Percentiles rank a stretch among this genome's conserved stretches.
These are phyloP conservation scores for Pachypeltis micranthus DNA, from an alignment of 1,140 invertebrate species.

Conservation along the genomic window DNA sequence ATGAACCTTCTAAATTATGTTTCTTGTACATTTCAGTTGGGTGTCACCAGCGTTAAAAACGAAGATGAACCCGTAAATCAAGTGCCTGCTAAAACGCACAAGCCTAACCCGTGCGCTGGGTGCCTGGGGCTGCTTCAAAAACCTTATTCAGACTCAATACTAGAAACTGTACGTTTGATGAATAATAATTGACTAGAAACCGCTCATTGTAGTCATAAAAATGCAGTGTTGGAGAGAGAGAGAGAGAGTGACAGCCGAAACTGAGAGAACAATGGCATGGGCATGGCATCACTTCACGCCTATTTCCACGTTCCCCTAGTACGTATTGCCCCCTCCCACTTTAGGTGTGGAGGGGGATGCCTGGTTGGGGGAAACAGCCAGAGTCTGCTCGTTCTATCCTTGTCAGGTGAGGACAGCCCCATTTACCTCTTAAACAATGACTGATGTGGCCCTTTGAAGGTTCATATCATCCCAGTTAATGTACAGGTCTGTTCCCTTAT, in stretches of 20 bases:
- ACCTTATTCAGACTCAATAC: constrained; percentile 34
- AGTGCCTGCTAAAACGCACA: constrained; percentile 20
- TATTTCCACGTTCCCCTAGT: background rate
- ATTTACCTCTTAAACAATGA: too few relatives aligned
- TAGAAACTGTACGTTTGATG: constrained; percentile 34
- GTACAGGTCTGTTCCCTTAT: too few relatives aligned
- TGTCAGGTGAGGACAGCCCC: too few relatives aligned
- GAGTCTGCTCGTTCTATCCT: too few relatives aligned
- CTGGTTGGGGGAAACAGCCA: too few relatives aligned
- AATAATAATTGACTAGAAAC: background rate
- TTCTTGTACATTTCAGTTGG: background rate
- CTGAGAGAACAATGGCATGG: too few relatives aligned
- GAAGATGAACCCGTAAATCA: background rate
- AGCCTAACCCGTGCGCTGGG: constrained; percentile 39
- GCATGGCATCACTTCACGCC: background rate
- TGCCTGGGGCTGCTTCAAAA: constrained; percentile 53
- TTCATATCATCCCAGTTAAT: too few relatives aligned
- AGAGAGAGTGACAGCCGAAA: too few relatives aligned
- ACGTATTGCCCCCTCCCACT: background rate
- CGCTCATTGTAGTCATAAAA: background rate
- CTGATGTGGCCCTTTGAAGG: too few relatives aligned
- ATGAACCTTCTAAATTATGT: background rate
- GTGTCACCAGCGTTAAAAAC: background rate
- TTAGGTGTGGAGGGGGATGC: background rate
- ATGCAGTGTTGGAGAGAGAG: too few relatives aligned